phyloP scores from a whole-genome alignment of 2,888 invertebrate species.

The Stenotaenia linearis region DNA sequence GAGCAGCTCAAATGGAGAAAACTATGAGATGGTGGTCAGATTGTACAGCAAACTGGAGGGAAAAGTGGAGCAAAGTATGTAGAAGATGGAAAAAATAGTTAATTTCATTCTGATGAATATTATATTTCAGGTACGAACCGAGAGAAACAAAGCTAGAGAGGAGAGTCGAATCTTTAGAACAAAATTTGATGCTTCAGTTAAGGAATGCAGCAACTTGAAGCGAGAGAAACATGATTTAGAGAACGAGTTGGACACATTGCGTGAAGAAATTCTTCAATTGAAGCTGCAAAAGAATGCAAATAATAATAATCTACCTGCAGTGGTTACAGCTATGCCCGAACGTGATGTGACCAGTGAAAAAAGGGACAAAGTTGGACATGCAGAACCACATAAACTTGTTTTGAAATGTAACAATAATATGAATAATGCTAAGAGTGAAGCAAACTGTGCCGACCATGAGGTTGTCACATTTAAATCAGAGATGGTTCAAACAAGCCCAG shows the following conservation, averaged over 20 bases:
- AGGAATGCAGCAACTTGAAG: slow-evolving; percentile 67
- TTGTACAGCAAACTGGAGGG: slow-evolving; percentile 92
- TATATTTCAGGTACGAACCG: slow-evolving; percentile 69
- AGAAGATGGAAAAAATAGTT: not conserved
- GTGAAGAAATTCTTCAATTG: slow-evolving; percentile 59
- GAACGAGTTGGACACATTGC: slow-evolving; percentile 66
- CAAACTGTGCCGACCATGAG: not conserved
- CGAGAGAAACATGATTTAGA: slow-evolving; percentile 73
- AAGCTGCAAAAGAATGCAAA: not conserved
- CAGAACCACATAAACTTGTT: not conserved
- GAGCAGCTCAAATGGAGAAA: slow-evolving; percentile 98
- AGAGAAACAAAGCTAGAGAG: slow-evolving; percentile 86
- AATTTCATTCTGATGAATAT: too few relatives aligned
- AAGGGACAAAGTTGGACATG: not conserved
- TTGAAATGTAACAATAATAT: too few relatives aligned
- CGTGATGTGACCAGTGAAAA: not conserved
- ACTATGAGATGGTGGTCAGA: slow-evolving; percentile 99
- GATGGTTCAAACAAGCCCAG: slow-evolving; percentile 27
- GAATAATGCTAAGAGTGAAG: too few relatives aligned
- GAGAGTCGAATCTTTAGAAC: slow-evolving; percentile 75
- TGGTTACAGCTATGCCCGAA: too few relatives aligned
- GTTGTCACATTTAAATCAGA: slow-evolving; percentile 31
- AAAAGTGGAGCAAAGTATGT: slow-evolving; percentile 86
- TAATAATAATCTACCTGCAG: not conserved
- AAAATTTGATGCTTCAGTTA: slow-evolving; percentile 70